Evolutionary conservation across 1,140 invertebrate species (phyloP).

Genomic region (Nymphalis io): DNA sequence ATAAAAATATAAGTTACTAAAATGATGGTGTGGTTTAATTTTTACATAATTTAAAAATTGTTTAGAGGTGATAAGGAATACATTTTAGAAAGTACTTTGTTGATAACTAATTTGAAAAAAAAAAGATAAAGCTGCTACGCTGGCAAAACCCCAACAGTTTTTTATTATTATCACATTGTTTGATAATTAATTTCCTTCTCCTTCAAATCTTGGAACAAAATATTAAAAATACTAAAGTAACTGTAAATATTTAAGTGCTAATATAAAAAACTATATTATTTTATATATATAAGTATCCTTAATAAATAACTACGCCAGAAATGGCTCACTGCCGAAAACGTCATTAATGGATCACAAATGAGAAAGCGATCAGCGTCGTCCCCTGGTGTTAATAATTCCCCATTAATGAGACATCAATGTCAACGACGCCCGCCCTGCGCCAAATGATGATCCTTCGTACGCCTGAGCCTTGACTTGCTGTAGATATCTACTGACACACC

Average conservation of each 20-base stretch:
- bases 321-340: neutral
- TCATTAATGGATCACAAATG: conserved; percentile 19
- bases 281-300: too few species aligned
- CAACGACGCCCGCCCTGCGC: conserved; percentile 47
- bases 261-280: too few species aligned
- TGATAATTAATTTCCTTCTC: neutral
- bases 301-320: too few species aligned
- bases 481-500: conserved; percentile 36
- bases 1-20: neutral
- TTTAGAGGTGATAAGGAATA: too few species aligned
- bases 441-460: conserved; percentile 48
- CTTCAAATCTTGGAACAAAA: neutral
- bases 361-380: conserved; percentile 23
- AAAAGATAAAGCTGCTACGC: too few species aligned
- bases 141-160: too few species aligned
- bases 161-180: too few species aligned
- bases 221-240: neutral
- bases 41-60: too few species aligned
- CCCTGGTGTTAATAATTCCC: conserved; percentile 48
- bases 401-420: conserved; percentile 68
- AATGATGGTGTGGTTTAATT: neutral
- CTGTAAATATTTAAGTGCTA: too few species aligned
- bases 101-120: too few species aligned
- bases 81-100: too few species aligned
- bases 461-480: conserved; percentile 15